Evolutionary conservation across 2,113 vertebrate genomes (phyloP).

Genomic region (Salvator merianae): DNA sequence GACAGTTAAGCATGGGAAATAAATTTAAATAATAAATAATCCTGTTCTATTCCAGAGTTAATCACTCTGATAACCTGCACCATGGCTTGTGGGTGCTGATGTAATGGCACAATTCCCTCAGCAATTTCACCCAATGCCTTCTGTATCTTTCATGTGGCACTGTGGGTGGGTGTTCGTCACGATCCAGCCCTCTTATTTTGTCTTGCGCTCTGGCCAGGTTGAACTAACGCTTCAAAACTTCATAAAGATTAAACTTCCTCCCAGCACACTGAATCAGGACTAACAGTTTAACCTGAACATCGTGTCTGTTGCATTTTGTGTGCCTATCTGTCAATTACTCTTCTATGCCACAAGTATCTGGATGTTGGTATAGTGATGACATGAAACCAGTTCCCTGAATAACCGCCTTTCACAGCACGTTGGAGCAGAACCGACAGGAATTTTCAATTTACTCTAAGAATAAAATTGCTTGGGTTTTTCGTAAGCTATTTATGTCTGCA

Average conservation of each 20-base stretch:
- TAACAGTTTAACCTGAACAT: constrained; percentile 1
- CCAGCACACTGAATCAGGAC: background rate
- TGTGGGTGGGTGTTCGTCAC: rapidly evolving
- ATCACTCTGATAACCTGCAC: background rate
- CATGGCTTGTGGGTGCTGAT: constrained; percentile 3
- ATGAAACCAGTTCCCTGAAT: background rate
- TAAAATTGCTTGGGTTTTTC: constrained; percentile 4
- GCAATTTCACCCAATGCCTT: background rate
- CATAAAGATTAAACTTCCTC: background rate
- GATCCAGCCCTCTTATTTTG: background rate
- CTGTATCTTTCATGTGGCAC: background rate
- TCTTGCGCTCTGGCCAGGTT: background rate
- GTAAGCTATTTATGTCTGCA: background rate
- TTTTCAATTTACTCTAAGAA: constrained; percentile 19
- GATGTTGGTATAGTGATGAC: background rate
- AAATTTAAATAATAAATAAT: too few species aligned
- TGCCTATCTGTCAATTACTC: constrained; percentile 30
- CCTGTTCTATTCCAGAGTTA: background rate
- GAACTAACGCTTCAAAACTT: background rate
- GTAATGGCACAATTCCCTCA: background rate
- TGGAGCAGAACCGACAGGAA: constrained; percentile 19
- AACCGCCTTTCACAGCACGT: constrained; percentile 15
- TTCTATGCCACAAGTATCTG: constrained; percentile 16
- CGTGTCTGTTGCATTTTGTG: background rate
- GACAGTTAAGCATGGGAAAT: too few species aligned